Percentiles rank a stretch among this genome's conserved stretches.
Evolutionary conservation across 1,140 invertebrate species (phyloP).

Genomic region (Anthonomus grandis): DNA sequence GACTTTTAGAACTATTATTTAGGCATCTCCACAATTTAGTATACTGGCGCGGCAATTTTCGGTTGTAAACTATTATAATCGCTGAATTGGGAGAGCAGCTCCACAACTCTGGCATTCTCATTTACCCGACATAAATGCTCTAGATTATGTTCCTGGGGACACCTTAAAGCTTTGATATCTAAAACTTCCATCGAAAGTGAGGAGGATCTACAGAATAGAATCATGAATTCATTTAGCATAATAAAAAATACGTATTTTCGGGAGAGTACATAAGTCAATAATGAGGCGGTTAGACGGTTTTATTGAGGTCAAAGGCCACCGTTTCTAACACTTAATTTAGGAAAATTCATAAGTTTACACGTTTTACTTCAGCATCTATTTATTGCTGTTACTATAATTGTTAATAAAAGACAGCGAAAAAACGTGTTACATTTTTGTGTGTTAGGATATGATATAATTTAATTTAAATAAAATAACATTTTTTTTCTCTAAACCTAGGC

Average conservation of each 20-base stretch:
- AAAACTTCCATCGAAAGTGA: background rate
- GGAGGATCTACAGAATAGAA: background rate
- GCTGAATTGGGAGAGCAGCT: too few relatives aligned
- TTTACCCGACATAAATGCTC: background rate
- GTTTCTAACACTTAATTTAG: background rate
- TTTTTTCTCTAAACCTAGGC: too few relatives aligned
- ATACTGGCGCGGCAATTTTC: background rate
- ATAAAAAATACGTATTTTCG: background rate
- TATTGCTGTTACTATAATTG: too few relatives aligned
- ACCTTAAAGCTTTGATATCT: background rate
- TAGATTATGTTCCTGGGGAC: background rate
- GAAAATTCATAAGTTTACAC: background rate
- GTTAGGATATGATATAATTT: too few relatives aligned
- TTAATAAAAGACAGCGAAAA: too few relatives aligned
- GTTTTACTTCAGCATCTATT: too few relatives aligned
- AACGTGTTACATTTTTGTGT: too few relatives aligned
- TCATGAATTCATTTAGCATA: background rate
- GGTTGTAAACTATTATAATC: too few relatives aligned
- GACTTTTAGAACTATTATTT: background rate
- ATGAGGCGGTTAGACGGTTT: background rate
- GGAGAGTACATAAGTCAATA: background rate
- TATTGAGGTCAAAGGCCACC: background rate
- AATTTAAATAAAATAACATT: too few relatives aligned
- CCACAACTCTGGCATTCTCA: background rate
- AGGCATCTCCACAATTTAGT: background rate